Base-by-base conservation (phyloP, 2,113 vertebrate species). In the Corythornis cristatus region DNA sequence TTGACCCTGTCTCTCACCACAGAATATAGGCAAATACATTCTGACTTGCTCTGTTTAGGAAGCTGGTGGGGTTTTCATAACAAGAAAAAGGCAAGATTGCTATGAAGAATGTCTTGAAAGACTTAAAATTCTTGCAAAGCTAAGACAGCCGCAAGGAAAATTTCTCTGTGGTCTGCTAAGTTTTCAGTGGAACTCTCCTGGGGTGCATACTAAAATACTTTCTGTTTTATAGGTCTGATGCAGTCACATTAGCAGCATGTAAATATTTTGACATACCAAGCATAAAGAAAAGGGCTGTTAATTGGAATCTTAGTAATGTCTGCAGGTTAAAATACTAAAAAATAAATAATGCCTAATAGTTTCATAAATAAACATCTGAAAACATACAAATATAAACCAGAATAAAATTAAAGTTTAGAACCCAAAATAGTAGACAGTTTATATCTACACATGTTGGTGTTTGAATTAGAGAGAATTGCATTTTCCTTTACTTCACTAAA, bases 341-440 rank as follows among this genome's bases (percentile, higher is more conserved):
- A 80, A 92, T 51, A 81, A 83, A 40, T 79, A 75, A 87, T 53
- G 31, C 3, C 15, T 67, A 84, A 70, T 51, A 48, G 6, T 88
- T 87, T 74, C 3, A 73, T 76, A 86, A 93, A 92, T 58, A 72
- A 92, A 77, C n/a, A 86, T 56, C 42, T 60, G 57, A 90, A 81
- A 54, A 15, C 8, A 68, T 48, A 8, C 9, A 92, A 92, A 50
- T 7, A 45, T 9, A 54, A 87, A 83, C 4, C 19, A 33, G 4
- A 11, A 51, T 22, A 6, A 64, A 92, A 86, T 64, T 60, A 43
- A 92, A 73, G 19, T 60, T 68, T n/a, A 70, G 29, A 86, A 72
- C 51, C 8, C 16, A 51, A 83, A 83, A 48, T 2, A 79, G 13
- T 18, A 64, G 33, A 42, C 50, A 71, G n/a, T 79, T 58, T 80